phyloP scores from a whole-genome alignment of 2,888 invertebrate genomes.

The Teinopalpus imperialis region DNA sequence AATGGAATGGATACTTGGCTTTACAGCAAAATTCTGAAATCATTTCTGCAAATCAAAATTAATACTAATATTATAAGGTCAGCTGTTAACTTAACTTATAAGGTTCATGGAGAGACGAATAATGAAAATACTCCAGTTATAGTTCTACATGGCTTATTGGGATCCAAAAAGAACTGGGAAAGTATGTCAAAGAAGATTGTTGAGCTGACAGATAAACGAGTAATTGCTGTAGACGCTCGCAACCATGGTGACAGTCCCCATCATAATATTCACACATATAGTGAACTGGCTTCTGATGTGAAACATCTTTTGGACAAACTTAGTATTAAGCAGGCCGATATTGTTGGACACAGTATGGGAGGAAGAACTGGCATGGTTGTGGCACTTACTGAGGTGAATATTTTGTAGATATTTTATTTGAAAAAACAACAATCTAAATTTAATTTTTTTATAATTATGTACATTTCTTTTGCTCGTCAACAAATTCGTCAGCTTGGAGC shows the following conservation, averaged over 20 bases:
- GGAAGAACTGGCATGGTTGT: conserved; percentile 92
- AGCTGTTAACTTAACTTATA: conserved; percentile 42
- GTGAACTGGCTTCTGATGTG: conserved; percentile 87
- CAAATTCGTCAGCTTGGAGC: neutral
- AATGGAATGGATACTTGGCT: conserved; percentile 41
- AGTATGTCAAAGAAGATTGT: conserved; percentile 87
- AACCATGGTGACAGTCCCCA: conserved; percentile 97
- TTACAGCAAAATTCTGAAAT: conserved; percentile 6
- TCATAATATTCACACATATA: conserved; percentile 84
- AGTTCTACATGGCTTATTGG: conserved; percentile 93
- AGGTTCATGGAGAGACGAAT: conserved; percentile 38
- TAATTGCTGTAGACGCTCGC: conserved; percentile 91
- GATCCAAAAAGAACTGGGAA: conserved; percentile 94
- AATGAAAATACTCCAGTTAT: conserved; percentile 80
- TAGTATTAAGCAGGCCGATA: conserved; percentile 76
- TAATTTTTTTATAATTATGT: neutral
- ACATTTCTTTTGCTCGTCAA: neutral
- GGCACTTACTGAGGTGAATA: conserved; percentile 79
- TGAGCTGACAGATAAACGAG: conserved; percentile 81
- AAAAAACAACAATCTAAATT: no score
- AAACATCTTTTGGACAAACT: conserved; percentile 80
- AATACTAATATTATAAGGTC: conserved; percentile 27
- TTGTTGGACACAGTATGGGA: conserved; percentile 96
- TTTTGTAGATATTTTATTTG: neutral
- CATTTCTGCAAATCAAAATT: neutral